phyloP scores from a whole-genome alignment of 2,113 vertebrate genomes.

The Pyrgilauda ruficollis region DNA sequence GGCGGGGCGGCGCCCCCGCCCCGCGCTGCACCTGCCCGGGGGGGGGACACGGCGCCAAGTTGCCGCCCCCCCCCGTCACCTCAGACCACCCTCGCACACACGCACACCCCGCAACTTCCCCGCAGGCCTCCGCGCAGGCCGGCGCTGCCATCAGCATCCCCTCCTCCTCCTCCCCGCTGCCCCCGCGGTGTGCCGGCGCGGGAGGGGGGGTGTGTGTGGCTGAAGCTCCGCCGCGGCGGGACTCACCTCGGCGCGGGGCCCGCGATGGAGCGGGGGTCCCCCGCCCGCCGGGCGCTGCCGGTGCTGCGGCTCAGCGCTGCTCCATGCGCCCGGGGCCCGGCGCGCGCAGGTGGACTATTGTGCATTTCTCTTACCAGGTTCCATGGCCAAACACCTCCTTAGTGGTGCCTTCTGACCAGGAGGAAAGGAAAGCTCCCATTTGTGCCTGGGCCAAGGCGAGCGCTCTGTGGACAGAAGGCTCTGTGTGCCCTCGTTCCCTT shows the following conservation, averaged over 20 bases:
- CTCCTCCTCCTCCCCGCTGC: no score
- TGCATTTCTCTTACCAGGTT: neutral
- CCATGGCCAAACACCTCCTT: neutral
- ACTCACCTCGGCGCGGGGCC: neutral
- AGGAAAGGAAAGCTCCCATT: neutral
- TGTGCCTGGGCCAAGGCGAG: slow-evolving; percentile 10
- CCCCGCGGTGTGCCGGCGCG: neutral
- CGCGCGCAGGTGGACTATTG: neutral
- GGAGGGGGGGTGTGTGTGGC: neutral
- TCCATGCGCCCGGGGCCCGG: no score
- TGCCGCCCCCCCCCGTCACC: neutral
- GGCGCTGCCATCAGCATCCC: neutral
- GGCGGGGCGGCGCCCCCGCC: neutral
- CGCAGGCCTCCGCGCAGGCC: slow-evolving; percentile 8
- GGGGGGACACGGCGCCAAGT: neutral
- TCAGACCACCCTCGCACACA: neutral
- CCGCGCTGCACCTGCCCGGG: neutral
- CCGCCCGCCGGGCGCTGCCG: neutral
- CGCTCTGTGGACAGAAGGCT: slow-evolving; percentile 8
- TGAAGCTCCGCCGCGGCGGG: neutral
- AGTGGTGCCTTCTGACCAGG: neutral
- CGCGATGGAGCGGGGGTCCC: neutral
- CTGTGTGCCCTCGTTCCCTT: slow-evolving; percentile 23
- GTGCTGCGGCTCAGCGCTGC: no score
- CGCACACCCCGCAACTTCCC: neutral